phyloP scores from a whole-genome alignment of 1,140 invertebrate species.

The Drosophila obscura region DNA sequence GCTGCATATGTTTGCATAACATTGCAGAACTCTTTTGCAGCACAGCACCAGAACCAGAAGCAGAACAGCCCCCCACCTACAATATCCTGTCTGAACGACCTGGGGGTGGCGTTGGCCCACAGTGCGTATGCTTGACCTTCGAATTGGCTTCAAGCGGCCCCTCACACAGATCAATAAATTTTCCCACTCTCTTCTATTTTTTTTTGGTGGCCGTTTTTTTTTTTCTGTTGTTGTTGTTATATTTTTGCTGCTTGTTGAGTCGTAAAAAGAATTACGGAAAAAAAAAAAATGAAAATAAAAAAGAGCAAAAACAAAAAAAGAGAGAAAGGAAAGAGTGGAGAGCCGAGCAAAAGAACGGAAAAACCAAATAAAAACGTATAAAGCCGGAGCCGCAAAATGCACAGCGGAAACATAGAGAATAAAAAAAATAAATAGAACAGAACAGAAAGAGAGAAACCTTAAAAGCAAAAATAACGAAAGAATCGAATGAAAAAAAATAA shows the following conservation, averaged over 20 bases:
- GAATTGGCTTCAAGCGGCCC: slow-evolving; percentile 64
- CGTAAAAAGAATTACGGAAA: slow-evolving; percentile 77
- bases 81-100: too few species aligned
- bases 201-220: slow-evolving; percentile 12
- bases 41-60: not conserved
- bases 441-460: slow-evolving; percentile 7
- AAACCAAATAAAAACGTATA: slow-evolving; percentile 59
- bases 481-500: slow-evolving; percentile 5
- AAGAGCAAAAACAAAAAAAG: slow-evolving; percentile 16
- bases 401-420: slow-evolving; percentile 13
- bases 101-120: slow-evolving; percentile 11
- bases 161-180: slow-evolving; percentile 66
- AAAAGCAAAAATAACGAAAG: slow-evolving; percentile 14
- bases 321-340: slow-evolving; percentile 20
- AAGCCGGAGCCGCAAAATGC: slow-evolving; percentile 52
- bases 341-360: slow-evolving; percentile 30
- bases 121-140: slow-evolving; percentile 78
- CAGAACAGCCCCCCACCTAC: not conserved
- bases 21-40: slow-evolving; percentile 13
- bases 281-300: slow-evolving; percentile 46
- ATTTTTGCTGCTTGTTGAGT: slow-evolving; percentile 75
- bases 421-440: slow-evolving; percentile 9
- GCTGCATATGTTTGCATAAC: slow-evolving; percentile 64
- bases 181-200: slow-evolving; percentile 10
- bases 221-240: slow-evolving; percentile 41